phyloP scores from a whole-genome alignment of 2,113 vertebrate genomes.

The Columbina picui region DNA sequence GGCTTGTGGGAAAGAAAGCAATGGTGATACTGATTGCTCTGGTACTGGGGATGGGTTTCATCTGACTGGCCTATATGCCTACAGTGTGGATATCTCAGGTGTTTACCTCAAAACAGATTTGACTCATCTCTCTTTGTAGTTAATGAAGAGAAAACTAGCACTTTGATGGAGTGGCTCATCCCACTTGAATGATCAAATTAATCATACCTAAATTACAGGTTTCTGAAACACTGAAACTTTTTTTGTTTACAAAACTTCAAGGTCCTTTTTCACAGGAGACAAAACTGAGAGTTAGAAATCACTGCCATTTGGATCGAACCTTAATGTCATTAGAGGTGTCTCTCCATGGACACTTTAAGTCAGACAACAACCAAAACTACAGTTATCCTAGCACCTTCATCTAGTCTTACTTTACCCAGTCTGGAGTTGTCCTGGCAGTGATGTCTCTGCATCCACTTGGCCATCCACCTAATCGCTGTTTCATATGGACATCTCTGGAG shows the following conservation, averaged over 20 bases:
- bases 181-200: not conserved
- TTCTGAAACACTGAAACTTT: not conserved
- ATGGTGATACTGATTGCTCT: not conserved
- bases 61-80: not conserved
- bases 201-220: not conserved
- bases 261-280: not conserved
- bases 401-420: not conserved
- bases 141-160: not conserved
- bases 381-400: not conserved
- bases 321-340: not conserved
- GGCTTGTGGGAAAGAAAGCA: not conserved
- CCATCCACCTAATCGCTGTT: not conserved
- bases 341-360: not conserved
- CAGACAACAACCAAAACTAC: not conserved
- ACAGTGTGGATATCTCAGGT: not conserved
- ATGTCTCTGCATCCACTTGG: not conserved
- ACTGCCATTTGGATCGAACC: not conserved
- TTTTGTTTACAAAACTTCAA: not conserved
- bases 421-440: not conserved
- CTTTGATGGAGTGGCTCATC: rapidly evolving
- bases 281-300: not conserved
- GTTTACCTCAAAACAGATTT: not conserved
- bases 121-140: not conserved
- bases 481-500: not conserved
- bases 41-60: not conserved